These are phyloP conservation scores for Centropyge bicolor DNA, from an alignment of 2,797 vertebrate genomes.

Conservation along the genomic window DNA sequence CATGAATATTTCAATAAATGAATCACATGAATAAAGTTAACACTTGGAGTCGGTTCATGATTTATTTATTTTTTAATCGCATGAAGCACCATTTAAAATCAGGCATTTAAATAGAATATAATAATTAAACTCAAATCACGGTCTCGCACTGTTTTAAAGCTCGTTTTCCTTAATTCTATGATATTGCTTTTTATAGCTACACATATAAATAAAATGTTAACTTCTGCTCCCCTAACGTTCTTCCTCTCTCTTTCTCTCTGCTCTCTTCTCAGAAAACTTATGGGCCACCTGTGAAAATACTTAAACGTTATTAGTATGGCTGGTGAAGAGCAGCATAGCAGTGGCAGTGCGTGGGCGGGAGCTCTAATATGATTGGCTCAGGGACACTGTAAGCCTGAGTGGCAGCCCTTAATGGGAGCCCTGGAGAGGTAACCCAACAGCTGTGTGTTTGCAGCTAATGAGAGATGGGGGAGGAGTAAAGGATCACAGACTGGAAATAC, in stretches of 20 bases:
- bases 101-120: slow-evolving; percentile 25
- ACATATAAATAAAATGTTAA: background rate
- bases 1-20: background rate
- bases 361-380: slow-evolving; percentile 83
- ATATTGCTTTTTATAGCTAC: slow-evolving; percentile 8
- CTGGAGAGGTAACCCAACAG: slow-evolving; percentile 85
- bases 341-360: slow-evolving; percentile 75
- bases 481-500: slow-evolving; percentile 81
- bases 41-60: background rate
- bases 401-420: slow-evolving; percentile 87
- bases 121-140: slow-evolving; percentile 25
- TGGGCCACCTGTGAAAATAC: slow-evolving; percentile 71
- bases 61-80: background rate
- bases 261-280: slow-evolving; percentile 34
- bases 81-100: slow-evolving; percentile 12
- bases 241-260: background rate
- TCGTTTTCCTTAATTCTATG: background rate
- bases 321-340: slow-evolving; percentile 61
- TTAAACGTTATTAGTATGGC: slow-evolving; percentile 72
- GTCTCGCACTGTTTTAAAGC: slow-evolving; percentile 20
- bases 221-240: background rate
- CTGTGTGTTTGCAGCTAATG: slow-evolving; percentile 88
- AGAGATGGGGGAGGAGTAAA: slow-evolving; percentile 83
- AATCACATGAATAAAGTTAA: background rate
- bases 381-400: slow-evolving; percentile 78